These are phyloP conservation scores for Helogale parvula DNA, from an alignment of 2,113 vertebrate species.

Conservation along the genomic window DNA sequence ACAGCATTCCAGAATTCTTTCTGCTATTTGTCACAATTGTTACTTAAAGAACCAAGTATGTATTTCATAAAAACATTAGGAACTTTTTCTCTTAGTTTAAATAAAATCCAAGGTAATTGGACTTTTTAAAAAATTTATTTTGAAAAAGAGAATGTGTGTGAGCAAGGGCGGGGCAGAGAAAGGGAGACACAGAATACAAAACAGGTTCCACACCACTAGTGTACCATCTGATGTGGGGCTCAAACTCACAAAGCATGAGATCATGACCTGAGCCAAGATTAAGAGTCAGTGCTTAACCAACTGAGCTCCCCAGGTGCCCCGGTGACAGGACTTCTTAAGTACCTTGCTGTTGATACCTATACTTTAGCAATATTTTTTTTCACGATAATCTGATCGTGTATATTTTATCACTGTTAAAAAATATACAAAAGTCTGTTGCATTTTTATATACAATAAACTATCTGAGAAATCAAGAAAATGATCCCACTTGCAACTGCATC, in stretches of 20 bases:
- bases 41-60: background rate
- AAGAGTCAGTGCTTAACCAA: too few relatives aligned
- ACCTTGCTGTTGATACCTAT: background rate
- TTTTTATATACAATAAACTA: background rate
- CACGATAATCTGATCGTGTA: background rate
- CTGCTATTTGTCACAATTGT: background rate
- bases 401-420: background rate
- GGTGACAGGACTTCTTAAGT: background rate
- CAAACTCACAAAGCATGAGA: too few relatives aligned
- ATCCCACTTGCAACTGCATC: background rate
- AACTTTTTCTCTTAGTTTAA: background rate
- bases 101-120: background rate
- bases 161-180: too few relatives aligned
- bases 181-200: too few relatives aligned
- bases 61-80: background rate
- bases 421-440: background rate
- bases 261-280: too few relatives aligned
- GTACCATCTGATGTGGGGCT: too few relatives aligned
- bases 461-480: background rate
- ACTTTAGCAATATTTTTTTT: background rate
- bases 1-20: constrained; percentile 74
- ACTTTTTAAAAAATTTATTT: background rate
- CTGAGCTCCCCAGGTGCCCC: too few relatives aligned
- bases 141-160: too few relatives aligned
- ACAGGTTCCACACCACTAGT: too few relatives aligned